phyloP scores from a whole-genome alignment of 2,797 vertebrate genomes.

The Sebastes taczanowskii region DNA sequence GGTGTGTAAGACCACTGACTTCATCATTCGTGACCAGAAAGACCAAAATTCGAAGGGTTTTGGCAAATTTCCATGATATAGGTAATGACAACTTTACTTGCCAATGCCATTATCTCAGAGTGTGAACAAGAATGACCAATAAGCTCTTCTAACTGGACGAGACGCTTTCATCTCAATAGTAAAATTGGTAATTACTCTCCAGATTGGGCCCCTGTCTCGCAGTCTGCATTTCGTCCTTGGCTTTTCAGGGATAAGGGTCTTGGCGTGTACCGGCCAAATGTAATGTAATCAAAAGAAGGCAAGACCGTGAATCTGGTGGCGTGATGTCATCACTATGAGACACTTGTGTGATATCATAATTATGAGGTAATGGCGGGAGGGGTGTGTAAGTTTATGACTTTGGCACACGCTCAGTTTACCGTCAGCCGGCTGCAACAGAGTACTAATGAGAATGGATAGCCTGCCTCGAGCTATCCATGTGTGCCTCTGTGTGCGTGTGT shows the following conservation, averaged over 20 bases:
- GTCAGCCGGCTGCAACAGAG: constrained; percentile 68
- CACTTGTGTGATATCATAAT: constrained; percentile 80
- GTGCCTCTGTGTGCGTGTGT: constrained; percentile 22
- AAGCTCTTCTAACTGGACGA: constrained; percentile 31
- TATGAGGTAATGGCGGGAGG: constrained; percentile 80
- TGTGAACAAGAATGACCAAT: constrained; percentile 39
- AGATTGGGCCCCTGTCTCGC: constrained; percentile 26
- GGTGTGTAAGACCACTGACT: constrained; percentile 41
- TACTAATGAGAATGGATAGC: constrained; percentile 79
- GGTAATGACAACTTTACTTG: constrained; percentile 48
- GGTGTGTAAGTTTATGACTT: constrained; percentile 77
- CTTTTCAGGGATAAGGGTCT: constrained; percentile 57
- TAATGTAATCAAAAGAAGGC: constrained; percentile 70
- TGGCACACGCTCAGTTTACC: constrained; percentile 77
- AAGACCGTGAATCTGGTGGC: constrained; percentile 65
- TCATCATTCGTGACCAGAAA: constrained; percentile 59
- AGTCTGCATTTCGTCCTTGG: constrained; percentile 70
- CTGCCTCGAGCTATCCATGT: constrained; percentile 62
- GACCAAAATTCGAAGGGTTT: constrained; percentile 43
- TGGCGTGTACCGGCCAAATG: constrained; percentile 45
- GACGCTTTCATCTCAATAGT: constrained; percentile 59
- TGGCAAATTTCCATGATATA: constrained; percentile 51
- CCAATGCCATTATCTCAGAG: constrained; percentile 49
- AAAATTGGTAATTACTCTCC: constrained; percentile 60
- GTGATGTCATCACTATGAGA: constrained; percentile 82